Evolutionary conservation across 1,140 invertebrate species (phyloP), one percentile per base, ranked within the genome.

Genomic region (Lepidurus apus): DNA sequence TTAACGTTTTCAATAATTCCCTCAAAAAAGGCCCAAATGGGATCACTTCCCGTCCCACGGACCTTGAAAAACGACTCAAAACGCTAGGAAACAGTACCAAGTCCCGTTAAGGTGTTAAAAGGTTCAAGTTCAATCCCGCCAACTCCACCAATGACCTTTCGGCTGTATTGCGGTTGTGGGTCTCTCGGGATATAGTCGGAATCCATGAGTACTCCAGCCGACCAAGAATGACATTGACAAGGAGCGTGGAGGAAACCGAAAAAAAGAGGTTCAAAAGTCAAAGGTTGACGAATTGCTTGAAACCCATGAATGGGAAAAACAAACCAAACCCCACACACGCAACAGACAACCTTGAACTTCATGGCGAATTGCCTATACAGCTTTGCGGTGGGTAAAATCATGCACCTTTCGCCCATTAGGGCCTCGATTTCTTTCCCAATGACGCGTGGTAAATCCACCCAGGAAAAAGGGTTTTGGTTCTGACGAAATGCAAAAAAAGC

Each of bases 241-340:
- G 17, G n/a, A 65, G 53, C 53, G 17, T 17, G 10, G 45, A 47
- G 17, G 34, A 34, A 34, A 34, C 3, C 34, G 34, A 34, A 10
- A 17, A 17, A 21, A 17, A 65, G 13, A 65, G 13, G 53, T 65
- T 65, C 53, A 65, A 65, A 65, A 65, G 53, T 65, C 53, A 65
- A 65, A 65, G 53, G 53, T 65, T 65, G 53, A 65, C 53, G 53
- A 65, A 65, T 65, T 13, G 53, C 53, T 65, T 1, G 53, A 65
- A 65, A 65, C 53, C 34, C 53, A 65, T 65, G 53, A 65, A 65
- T 65, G 53, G 53, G 53, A 65, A 65, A 65, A 65, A 65, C 17
- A 17, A 65, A 65, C 53, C 53, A n/a, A 21, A 7, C 7, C 53
- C n/a, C 17, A 65, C 7, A 9, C 53, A 17, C 21, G 21, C 21